A percentile compares a stretch with the other conserved stretches of the same genome.
These are phyloP conservation scores for Chloroceryle inda DNA, from an alignment of 2,797 vertebrate species.

Conservation along the genomic window DNA sequence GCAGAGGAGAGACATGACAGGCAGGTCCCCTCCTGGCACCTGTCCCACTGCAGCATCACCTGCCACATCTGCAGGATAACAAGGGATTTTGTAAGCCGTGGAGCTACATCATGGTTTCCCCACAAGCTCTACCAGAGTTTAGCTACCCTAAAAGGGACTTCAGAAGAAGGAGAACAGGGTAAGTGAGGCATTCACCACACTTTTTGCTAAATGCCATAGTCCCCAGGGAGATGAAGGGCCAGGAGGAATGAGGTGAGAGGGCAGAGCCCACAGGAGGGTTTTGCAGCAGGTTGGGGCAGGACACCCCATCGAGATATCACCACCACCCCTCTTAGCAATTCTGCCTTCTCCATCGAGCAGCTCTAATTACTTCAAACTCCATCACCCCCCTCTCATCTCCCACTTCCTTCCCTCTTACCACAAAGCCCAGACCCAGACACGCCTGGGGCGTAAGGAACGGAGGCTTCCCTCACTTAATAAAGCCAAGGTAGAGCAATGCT, in stretches of 20 bases:
- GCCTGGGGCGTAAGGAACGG: slow-evolving; percentile 2
- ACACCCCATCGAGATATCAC: neutral
- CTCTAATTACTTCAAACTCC: slow-evolving; percentile 66
- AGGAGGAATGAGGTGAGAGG: neutral
- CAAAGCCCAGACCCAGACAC: neutral
- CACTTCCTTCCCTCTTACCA: neutral
- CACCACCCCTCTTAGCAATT: neutral
- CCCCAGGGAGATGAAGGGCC: neutral
- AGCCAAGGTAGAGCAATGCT: slow-evolving; percentile 11
- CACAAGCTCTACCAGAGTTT: neutral
- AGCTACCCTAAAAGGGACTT: neutral
- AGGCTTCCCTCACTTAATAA: slow-evolving; percentile 76
- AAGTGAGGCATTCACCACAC: neutral
- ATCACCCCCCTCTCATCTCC: rapidly evolving
- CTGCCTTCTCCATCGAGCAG: slow-evolving; percentile 40
- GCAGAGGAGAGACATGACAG: neutral
- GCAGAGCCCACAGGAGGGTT: neutral
- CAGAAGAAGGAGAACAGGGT: neutral
- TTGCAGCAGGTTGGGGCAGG: neutral
- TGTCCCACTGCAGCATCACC: neutral
- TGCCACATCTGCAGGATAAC: neutral
- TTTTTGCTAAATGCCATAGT: rapidly evolving
- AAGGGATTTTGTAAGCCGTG: neutral
- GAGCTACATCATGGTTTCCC: neutral
- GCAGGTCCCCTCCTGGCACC: neutral